Evolutionary conservation across 2,797 vertebrate genomes (phyloP), one percentile per base, ranked within the genome.

Genomic region (Decapterus maruadsi): DNA sequence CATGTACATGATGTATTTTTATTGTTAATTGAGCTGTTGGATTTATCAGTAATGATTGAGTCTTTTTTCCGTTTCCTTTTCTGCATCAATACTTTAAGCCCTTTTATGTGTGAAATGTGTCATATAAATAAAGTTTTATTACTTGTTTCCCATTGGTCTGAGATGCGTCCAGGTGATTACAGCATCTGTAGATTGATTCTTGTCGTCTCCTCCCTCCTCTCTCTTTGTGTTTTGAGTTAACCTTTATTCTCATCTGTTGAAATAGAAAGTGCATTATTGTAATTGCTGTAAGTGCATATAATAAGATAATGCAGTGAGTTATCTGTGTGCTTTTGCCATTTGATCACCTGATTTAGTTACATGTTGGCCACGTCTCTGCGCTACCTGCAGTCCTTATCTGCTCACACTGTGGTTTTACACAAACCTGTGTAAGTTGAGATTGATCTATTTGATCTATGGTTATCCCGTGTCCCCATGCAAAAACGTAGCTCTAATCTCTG

Each of bases 261-360:
- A 50, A 20, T 10, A 10, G 8, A 20, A n/a, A 40, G 38, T 10
- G 8, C 31, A 34, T 34, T 34, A 34, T 34, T 34, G 0, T 31
- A 34, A 34, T 34, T 34, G 31, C 6, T 34, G 1, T 34, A 4
- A 34, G 31, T 34, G 31, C 31, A 34, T 34, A 34, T 34, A 34
- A 34, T 34, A 34, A 34, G 4, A 5, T 5, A 53, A 26, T 14
- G 13, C 4, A 12, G n/a, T 26, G 22, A 7, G 10, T 22, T 5
- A 51, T 51, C 50, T 22, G 48, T 50, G 53, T 10, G 43, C 19
- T 76, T 74, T n/a, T 40, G 34, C 9, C 54, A 20, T 40, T 57
- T 31, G n/a, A 55, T 36, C 40, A 8, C 31, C 40, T 65, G 8
- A 22, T 53, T 29, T 55, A n/a, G n/a, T 46, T 14, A 1, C 9